Evolutionary conservation across 2,797 vertebrate genomes (phyloP), one percentile per base, ranked within the genome.

Genomic region (Fistularia tabacaria): DNA sequence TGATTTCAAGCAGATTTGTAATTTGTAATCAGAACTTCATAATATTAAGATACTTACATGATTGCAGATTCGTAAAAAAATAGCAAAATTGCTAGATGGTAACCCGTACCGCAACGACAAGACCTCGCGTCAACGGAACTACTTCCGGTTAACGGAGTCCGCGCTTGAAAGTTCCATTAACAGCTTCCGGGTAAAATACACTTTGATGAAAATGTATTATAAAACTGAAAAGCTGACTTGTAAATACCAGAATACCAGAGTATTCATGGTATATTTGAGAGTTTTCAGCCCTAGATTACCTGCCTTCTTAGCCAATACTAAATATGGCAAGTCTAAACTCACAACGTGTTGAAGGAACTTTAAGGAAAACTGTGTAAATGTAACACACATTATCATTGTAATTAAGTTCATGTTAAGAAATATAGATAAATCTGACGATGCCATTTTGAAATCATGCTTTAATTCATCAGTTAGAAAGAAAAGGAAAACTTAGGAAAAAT

Each of bases 161-260:
- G 68, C 78, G 78, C 65, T 1, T 47, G 0, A 51, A 46, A 15
- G 0, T 15, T n/a, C 4, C 6, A 1, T 54, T 10, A 14, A 59
- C 57, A 79, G 10, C 49, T 50, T 73, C 89, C 88, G 86, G 82
- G 79, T 83, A 9, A 66, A 45, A 25, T 25, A 25, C 25, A 25
- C 25, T 25, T 25, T 2, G 25, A 25, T 5, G 25, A 25, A 25
- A 25, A 25, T 25, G 25, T 25, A 25, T 2, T 25, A 25, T 25
- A 25, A 25, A 25, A 25, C 25, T 25, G 25, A 11, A 45, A 45
- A 45, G 14, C 43, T 45, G 7, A 45, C 43, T 13, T 45, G 43
- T 2, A 9, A 7, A 11, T 10, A 7, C 7, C 6, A 45, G 1
- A 45, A 25, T 25, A 5, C 25, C 25, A 5, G 25, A 25, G 25